Percentiles rank a stretch among this genome's conserved stretches.
phyloP scores from a whole-genome alignment of 2,888 invertebrate genomes.

The Mechanitis mazaeus region DNA sequence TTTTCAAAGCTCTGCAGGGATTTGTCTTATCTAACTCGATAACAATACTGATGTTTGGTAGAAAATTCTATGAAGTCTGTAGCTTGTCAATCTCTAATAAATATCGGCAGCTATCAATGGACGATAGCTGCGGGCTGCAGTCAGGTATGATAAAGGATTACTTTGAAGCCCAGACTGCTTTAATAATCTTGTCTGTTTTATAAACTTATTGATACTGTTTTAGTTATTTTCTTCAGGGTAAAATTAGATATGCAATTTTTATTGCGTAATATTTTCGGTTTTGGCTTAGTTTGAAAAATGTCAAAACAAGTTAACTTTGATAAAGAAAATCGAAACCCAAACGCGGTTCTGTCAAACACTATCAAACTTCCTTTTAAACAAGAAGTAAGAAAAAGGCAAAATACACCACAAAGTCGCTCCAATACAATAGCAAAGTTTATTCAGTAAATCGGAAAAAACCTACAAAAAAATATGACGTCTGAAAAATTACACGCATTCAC shows the following conservation, averaged over 20 bases:
- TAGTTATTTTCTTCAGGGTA: too few relatives aligned
- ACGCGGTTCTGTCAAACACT: slow-evolving; percentile 52
- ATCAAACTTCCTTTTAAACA: slow-evolving; percentile 59
- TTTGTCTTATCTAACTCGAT: slow-evolving; percentile 26
- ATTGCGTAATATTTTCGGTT: background rate
- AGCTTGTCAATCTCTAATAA: slow-evolving; percentile 45
- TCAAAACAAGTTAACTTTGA: slow-evolving; percentile 18
- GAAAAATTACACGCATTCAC: slow-evolving; percentile 76
- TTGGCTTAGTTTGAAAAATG: slow-evolving; percentile 20
- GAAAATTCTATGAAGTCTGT: slow-evolving; percentile 45
- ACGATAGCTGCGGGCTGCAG: slow-evolving; percentile 46
- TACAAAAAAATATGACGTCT: slow-evolving; percentile 75
- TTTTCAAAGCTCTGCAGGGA: slow-evolving; percentile 6
- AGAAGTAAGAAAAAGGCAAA: slow-evolving; percentile 56
- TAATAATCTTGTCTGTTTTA: too few relatives aligned
- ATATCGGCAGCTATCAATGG: slow-evolving; percentile 49
- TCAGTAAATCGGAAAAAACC: slow-evolving; percentile 61
- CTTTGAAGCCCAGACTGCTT: slow-evolving; percentile 10
- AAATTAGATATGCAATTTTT: background rate
- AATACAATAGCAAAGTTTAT: slow-evolving; percentile 70
- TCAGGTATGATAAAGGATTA: slow-evolving; percentile 48
- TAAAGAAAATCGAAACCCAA: slow-evolving; percentile 37
- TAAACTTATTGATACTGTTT: too few relatives aligned
- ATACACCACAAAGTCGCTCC: slow-evolving; percentile 62
- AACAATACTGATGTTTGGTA: slow-evolving; percentile 33